A percentile compares a stretch with the other conserved stretches of the same genome.
These are phyloP conservation scores for Scaptomyza tumidula DNA, from an alignment of 2,888 invertebrate genomes.

Conservation along the genomic window DNA sequence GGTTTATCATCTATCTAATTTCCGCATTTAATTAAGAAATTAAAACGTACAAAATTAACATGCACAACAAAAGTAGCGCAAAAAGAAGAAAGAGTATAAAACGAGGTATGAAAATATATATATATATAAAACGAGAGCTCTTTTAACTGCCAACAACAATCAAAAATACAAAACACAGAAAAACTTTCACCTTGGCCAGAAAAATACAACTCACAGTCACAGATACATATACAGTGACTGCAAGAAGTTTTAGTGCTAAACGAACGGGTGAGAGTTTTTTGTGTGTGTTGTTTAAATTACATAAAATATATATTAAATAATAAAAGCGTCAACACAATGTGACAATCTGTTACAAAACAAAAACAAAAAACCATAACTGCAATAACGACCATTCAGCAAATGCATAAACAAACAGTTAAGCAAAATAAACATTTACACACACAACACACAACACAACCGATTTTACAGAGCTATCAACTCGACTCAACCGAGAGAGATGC, in stretches of 20 bases:
- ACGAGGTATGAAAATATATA: slow-evolving; percentile 22
- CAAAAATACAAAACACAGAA: slow-evolving; percentile 38
- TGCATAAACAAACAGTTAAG: slow-evolving; percentile 23
- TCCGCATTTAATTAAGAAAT: slow-evolving; percentile 73
- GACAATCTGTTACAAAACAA: slow-evolving; percentile 15
- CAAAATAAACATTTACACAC: slow-evolving; percentile 41
- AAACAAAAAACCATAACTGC: slow-evolving; percentile 9
- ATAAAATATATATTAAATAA: slow-evolving; percentile 51
- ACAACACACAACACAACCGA: slow-evolving; percentile 1
- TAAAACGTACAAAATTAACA: slow-evolving; percentile 56
- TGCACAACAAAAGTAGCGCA: slow-evolving; percentile 17
- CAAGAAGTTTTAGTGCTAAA: slow-evolving; percentile 27
- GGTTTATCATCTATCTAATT: slow-evolving; percentile 60
- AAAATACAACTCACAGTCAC: slow-evolving; percentile 1
- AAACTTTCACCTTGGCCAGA: slow-evolving; percentile 60
- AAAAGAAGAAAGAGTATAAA: slow-evolving; percentile 20
- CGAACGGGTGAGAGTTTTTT: slow-evolving; percentile 10
- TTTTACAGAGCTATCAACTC: slow-evolving; percentile 9
- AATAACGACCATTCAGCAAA: slow-evolving; percentile 37
- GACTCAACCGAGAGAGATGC: slow-evolving; percentile 2
- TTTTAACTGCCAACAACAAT: slow-evolving; percentile 37
- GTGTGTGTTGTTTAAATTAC: slow-evolving; percentile 30
- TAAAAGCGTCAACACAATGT: slow-evolving; percentile 33
- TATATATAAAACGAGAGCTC: slow-evolving; percentile 30
- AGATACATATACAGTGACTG: slow-evolving; percentile 19